A percentile compares a stretch with the other conserved stretches of the same genome.
These are phyloP conservation scores for Drosophila seguyi DNA, from an alignment of 1,140 invertebrate species.

Conservation along the genomic window DNA sequence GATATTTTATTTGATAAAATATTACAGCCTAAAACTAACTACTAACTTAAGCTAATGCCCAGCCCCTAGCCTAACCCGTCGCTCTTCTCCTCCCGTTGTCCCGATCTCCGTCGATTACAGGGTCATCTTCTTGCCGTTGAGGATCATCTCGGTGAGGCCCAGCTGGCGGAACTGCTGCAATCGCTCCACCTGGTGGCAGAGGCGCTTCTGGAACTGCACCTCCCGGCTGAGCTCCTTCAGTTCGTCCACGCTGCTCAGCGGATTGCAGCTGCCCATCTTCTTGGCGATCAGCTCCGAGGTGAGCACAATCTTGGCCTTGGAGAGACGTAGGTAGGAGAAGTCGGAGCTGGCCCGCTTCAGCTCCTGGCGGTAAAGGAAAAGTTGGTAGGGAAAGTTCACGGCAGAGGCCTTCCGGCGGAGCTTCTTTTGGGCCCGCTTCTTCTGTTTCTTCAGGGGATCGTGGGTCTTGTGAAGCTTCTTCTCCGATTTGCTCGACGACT, in stretches of 20 bases:
- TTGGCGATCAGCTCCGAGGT: slow-evolving; percentile 58
- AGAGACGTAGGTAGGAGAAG: slow-evolving; percentile 63
- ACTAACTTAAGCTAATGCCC: slow-evolving; percentile 51
- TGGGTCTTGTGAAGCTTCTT: slow-evolving; percentile 38
- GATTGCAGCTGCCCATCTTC: slow-evolving; percentile 43
- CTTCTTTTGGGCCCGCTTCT: slow-evolving; percentile 30
- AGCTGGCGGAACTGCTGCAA: slow-evolving; percentile 63
- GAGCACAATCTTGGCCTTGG: slow-evolving; percentile 60
- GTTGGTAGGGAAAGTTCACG: slow-evolving; percentile 54
- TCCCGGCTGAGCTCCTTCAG: slow-evolving; percentile 70
- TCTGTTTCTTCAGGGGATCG: slow-evolving; percentile 38
- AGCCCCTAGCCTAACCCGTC: slow-evolving; percentile 18
- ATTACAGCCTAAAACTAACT: slow-evolving; percentile 56
- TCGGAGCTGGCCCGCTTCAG: slow-evolving; percentile 44
- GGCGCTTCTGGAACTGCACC: slow-evolving; percentile 71
- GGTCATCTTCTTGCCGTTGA: slow-evolving; percentile 57
- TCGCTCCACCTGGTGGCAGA: slow-evolving; percentile 59
- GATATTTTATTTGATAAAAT: slow-evolving; percentile 79
- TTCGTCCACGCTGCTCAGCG: slow-evolving; percentile 56
- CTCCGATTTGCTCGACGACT: slow-evolving; percentile 41
- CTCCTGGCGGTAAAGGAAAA: slow-evolving; percentile 70
- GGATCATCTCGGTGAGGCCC: slow-evolving; percentile 64
- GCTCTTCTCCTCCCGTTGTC: neutral
- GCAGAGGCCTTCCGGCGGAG: neutral
- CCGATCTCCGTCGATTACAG: slow-evolving; percentile 24